These are phyloP conservation scores for Phrynosoma platyrhinos DNA, from an alignment of 2,113 vertebrate species.

Conservation along the genomic window DNA sequence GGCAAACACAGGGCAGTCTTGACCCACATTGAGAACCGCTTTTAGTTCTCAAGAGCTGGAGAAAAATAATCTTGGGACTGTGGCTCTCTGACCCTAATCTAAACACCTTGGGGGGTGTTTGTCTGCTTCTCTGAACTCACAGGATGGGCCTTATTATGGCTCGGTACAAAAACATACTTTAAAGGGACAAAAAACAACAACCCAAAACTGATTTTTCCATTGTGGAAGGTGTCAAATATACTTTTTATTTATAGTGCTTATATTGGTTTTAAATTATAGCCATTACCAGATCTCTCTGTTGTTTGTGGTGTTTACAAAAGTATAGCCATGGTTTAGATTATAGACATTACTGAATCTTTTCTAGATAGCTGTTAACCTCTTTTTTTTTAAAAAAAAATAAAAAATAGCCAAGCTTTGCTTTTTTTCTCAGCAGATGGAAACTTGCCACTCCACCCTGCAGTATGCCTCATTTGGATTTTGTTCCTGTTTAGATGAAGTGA, in stretches of 20 bases:
- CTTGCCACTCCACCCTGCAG: neutral
- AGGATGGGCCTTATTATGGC: neutral
- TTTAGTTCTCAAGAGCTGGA: neutral
- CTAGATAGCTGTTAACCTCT: neutral
- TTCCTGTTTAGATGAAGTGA: neutral
- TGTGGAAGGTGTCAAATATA: neutral
- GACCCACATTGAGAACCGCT: neutral
- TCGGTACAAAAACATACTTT: too few species aligned
- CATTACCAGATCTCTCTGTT: neutral
- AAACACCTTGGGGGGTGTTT: neutral
- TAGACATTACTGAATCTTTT: neutral
- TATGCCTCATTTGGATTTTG: neutral
- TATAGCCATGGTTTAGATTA: neutral
- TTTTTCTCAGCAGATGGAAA: neutral
- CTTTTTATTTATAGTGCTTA: neutral
- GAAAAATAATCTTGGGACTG: neutral
- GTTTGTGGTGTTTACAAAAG: too few species aligned
- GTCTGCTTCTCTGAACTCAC: neutral
- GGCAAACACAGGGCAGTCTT: neutral
- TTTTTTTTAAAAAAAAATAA: neutral
- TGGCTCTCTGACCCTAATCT: neutral
- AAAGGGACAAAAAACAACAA: too few species aligned
- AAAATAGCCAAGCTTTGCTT: neutral
- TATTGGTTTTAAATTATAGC: neutral
- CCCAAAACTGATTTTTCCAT: neutral